phyloP scores from a whole-genome alignment of 2,113 vertebrate species.

The Hyperopisus bebe region DNA sequence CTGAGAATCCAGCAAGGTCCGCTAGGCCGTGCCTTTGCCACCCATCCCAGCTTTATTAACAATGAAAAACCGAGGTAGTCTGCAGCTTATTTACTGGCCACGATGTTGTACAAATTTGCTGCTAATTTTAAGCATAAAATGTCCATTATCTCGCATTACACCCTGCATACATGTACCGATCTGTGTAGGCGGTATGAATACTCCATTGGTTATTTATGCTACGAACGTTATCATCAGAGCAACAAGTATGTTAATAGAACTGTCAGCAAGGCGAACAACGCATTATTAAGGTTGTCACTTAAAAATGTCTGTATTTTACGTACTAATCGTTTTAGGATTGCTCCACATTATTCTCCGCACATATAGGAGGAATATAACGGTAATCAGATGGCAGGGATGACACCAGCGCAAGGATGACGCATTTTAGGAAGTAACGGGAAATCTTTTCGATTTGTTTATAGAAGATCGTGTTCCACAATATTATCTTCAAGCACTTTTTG shows the following conservation, averaged over 20 bases:
- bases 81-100: not conserved
- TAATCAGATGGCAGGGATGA: not conserved
- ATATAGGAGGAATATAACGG: not conserved
- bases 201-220: not conserved
- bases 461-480: not conserved
- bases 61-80: not conserved
- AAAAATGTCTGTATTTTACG: conserved; percentile 8
- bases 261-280: conserved; percentile 1
- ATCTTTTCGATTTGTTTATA: not conserved
- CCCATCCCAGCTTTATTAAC: not conserved
- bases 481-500: not conserved
- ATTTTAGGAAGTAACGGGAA: not conserved
- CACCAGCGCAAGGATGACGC: not conserved
- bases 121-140: not conserved
- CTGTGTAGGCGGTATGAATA: not conserved
- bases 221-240: conserved; percentile 1
- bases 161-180: conserved; percentile 11
- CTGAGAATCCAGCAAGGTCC: not conserved
- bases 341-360: not conserved
- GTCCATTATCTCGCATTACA: conserved; percentile 4
- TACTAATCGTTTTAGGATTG: not conserved
- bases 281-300: conserved; percentile 15
- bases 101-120: not conserved
- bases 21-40: not conserved
- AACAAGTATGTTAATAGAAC: conserved; percentile 15